A percentile compares a stretch with the other conserved stretches of the same genome.
Evolutionary conservation across 92 coral and sea anemone species (phyloP).

Genomic region (Hydrozoanthus gracilis): DNA sequence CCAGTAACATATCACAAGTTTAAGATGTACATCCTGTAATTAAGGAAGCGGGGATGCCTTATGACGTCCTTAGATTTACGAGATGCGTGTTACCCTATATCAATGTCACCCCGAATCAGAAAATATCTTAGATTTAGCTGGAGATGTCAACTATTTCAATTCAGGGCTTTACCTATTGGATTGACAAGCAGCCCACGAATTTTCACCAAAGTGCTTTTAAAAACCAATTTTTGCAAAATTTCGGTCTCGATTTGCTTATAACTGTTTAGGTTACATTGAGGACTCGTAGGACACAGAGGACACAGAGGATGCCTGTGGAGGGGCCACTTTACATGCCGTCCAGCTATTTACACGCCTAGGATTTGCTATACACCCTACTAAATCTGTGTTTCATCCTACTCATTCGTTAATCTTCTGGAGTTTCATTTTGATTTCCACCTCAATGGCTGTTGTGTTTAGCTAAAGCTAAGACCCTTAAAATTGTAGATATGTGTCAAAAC

Average conservation of each 20-base stretch:
- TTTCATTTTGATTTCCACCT: conserved; percentile 33
- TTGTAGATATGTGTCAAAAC: conserved; percentile 13
- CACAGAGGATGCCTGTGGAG: no score
- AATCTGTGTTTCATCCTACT: conserved; percentile 52
- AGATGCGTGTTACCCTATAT: conserved; percentile 60
- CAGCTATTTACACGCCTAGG: conserved; percentile 30
- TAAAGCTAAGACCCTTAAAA: background rate
- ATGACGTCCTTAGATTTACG: conserved; percentile 33
- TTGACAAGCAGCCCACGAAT: conserved; percentile 63
- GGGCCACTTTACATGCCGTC: no score
- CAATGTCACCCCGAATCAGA: conserved; percentile 44
- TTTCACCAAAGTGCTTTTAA: conserved; percentile 62
- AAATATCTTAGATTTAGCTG: conserved; percentile 51
- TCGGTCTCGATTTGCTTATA: conserved; percentile 59
- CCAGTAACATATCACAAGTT: background rate
- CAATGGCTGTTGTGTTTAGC: conserved; percentile 30
- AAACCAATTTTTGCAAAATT: conserved; percentile 68
- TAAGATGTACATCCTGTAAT: background rate
- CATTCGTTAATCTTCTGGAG: conserved; percentile 55
- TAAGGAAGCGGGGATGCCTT: no score
- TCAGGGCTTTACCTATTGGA: conserved; percentile 61
- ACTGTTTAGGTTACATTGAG: conserved; percentile 53
- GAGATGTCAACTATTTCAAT: conserved; percentile 43
- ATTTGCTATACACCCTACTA: conserved; percentile 45
- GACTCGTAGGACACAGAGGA: no score